phyloP scores from a whole-genome alignment of 2,888 invertebrate species.

The Eurois occulta region DNA sequence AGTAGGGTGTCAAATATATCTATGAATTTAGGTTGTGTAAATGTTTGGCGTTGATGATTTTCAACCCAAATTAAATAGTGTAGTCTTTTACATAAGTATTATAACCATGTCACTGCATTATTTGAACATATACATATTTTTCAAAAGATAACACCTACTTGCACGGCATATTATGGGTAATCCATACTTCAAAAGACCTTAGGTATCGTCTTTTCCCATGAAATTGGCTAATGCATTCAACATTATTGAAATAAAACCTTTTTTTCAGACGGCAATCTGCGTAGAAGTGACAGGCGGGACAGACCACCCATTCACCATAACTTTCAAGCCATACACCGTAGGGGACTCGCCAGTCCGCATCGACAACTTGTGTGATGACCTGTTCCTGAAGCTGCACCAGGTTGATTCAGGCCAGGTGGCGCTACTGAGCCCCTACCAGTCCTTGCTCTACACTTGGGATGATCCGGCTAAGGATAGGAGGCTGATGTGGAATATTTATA shows the following conservation, averaged over 20 bases:
- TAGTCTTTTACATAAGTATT: constrained; percentile 1
- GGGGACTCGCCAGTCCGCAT: constrained; percentile 96
- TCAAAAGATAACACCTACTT: not conserved
- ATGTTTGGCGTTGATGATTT: constrained; percentile 30
- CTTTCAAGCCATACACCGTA: constrained; percentile 93
- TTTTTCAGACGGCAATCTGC: constrained; percentile 91
- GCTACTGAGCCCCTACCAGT: constrained; percentile 93
- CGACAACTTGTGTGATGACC: constrained; percentile 95
- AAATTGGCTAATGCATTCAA: not conserved
- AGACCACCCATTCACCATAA: constrained; percentile 93
- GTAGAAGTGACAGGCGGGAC: constrained; percentile 94
- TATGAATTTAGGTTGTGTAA: constrained; percentile 25
- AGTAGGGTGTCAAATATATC: constrained; percentile 25
- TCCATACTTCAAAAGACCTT: not conserved
- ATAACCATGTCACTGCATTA: not conserved
- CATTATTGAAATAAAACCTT: not conserved
- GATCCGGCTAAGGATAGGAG: constrained; percentile 94
- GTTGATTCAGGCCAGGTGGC: constrained; percentile 90
- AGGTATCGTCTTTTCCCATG: not conserved
- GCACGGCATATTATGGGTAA: not conserved
- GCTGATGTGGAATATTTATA: constrained; percentile 95
- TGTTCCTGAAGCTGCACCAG: constrained; percentile 95
- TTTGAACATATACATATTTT: too few relatives aligned
- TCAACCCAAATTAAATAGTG: not conserved
- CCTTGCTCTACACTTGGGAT: constrained; percentile 96